These are phyloP conservation scores for Enteromius viviparus DNA, from an alignment of 2,797 vertebrate species.

Conservation along the genomic window DNA sequence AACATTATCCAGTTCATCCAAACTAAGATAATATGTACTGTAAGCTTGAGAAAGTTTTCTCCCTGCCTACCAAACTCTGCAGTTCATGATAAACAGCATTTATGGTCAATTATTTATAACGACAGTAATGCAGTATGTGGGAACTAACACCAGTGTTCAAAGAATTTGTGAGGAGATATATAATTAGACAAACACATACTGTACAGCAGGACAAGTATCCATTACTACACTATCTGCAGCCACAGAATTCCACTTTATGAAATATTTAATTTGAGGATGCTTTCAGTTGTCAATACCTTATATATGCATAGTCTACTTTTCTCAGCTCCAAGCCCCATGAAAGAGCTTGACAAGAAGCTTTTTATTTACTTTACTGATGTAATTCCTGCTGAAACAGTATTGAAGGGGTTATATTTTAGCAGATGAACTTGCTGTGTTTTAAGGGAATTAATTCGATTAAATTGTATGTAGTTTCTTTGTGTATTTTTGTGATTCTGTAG, in stretches of 20 bases:
- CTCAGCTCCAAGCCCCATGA: neutral
- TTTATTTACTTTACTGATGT: neutral
- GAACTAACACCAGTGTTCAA: neutral
- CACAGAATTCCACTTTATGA: neutral
- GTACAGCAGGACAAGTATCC: neutral
- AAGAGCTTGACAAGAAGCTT: neutral
- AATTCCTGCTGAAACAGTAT: neutral
- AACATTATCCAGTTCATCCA: neutral
- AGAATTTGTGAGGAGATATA: neutral
- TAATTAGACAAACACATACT: neutral
- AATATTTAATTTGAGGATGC: neutral
- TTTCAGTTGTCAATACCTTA: neutral
- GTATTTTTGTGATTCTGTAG: neutral
- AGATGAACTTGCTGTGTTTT: neutral
- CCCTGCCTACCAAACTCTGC: neutral
- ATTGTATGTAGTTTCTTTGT: neutral
- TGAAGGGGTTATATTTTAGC: neutral
- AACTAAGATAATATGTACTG: neutral
- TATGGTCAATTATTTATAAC: neutral
- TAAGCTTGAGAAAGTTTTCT: neutral
- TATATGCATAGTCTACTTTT: neutral
- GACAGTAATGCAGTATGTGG: neutral
- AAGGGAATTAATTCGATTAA: neutral
- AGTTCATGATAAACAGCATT: neutral
- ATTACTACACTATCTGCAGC: neutral